phyloP scores from a whole-genome alignment of 1,140 invertebrate species.

The Hydropsyche tenuis region DNA sequence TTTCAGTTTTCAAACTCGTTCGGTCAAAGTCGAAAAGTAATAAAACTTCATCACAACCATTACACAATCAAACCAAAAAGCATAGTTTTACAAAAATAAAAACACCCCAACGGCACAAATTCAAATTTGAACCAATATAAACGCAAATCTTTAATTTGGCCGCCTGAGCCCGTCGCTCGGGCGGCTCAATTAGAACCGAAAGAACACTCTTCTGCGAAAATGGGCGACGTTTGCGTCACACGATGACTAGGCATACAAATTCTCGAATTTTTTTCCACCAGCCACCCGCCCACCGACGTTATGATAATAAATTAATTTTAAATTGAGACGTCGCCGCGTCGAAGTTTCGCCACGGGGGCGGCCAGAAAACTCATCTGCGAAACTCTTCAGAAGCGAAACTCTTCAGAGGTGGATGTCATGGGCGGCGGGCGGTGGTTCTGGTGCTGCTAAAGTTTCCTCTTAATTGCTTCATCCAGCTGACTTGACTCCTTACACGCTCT shows the following conservation, averaged over 20 bases:
- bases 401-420: background rate
- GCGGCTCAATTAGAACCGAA: background rate
- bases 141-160: too few species aligned
- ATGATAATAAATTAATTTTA: constrained; percentile 32
- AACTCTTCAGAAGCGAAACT: background rate
- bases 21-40: too few species aligned
- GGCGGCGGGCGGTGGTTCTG: background rate
- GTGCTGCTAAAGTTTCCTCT: constrained; percentile 30
- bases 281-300: too few species aligned
- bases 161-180: too few species aligned
- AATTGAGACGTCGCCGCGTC: constrained; percentile 15
- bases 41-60: too few species aligned
- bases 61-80: too few species aligned
- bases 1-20: too few species aligned
- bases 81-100: too few species aligned
- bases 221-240: background rate
- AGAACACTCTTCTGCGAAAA: background rate
- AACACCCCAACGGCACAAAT: too few species aligned
- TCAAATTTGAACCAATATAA: too few species aligned
- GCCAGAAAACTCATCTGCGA: constrained; percentile 13
- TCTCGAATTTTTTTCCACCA: background rate
- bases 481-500: constrained; percentile 40
- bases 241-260: background rate
- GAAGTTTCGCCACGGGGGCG: background rate
- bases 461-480: constrained; percentile 42